These are phyloP conservation scores for Gasterosteus aculeatus DNA, from an alignment of 2,113 vertebrate genomes.

Conservation along the genomic window DNA sequence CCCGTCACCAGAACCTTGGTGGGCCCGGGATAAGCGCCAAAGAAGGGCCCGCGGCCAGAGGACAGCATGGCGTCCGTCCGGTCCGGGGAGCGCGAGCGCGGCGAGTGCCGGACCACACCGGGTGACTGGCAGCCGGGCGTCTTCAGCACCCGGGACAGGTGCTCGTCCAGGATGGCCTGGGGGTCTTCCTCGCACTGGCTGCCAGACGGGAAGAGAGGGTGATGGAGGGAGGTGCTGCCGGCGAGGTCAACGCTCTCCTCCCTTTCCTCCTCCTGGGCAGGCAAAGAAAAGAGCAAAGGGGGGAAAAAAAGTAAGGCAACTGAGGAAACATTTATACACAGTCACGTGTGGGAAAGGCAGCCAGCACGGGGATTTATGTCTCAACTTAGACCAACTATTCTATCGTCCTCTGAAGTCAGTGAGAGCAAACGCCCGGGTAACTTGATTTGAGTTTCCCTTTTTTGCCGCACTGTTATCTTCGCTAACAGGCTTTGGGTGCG, in stretches of 20 bases:
- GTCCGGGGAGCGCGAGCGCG: constrained; percentile 87
- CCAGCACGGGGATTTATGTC: constrained; percentile 46
- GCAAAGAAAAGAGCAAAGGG: not conserved
- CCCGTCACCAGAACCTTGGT: constrained; percentile 58
- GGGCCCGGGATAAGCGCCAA: constrained; percentile 59
- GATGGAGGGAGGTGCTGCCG: constrained; percentile 52
- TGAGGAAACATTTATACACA: constrained; percentile 30
- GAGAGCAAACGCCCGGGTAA: constrained; percentile 65
- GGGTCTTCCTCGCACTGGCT: constrained; percentile 91
- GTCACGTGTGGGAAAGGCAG: constrained; percentile 33
- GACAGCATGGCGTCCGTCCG: constrained; percentile 33
- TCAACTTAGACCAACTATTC: constrained; percentile 61
- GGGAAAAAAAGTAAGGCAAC: not conserved
- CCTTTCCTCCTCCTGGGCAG: constrained; percentile 87
- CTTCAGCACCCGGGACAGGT: constrained; percentile 94
- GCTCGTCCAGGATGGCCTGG: constrained; percentile 95
- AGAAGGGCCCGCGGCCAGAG: constrained; percentile 56
- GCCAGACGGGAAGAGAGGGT: constrained; percentile 76
- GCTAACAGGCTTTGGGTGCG: constrained; percentile 74
- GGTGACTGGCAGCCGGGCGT: constrained; percentile 96
- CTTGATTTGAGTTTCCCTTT: constrained; percentile 66
- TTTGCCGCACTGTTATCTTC: constrained; percentile 73
- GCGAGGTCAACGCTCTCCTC: constrained; percentile 79
- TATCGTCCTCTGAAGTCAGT: constrained; percentile 62
- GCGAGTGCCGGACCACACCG: constrained; percentile 85